phyloP scores from a whole-genome alignment of 1,140 invertebrate genomes.

The Steinernema khuongi region DNA sequence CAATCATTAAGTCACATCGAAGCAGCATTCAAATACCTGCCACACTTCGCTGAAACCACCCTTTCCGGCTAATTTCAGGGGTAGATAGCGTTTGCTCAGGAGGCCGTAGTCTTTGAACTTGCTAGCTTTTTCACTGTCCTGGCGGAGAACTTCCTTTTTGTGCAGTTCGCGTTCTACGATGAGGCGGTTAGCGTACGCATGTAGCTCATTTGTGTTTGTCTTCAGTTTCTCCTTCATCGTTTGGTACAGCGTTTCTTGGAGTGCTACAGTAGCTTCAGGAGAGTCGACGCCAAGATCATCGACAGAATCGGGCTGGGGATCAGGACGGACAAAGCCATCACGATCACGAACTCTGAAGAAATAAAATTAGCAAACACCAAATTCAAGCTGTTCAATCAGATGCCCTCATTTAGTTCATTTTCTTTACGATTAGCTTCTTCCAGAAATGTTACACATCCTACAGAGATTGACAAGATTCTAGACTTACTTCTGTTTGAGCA shows the following conservation, averaged over 20 bases:
- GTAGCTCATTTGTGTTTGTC: conserved; percentile 94
- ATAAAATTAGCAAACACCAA: too few species aligned
- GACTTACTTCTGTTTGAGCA: conserved; percentile 60
- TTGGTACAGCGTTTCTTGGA: not conserved
- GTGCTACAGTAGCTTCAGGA: too few species aligned
- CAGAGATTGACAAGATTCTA: conserved; percentile 39
- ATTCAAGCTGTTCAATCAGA: too few species aligned
- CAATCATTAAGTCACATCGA: too few species aligned
- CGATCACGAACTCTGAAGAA: too few species aligned
- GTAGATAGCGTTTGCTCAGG: conserved; percentile 83
- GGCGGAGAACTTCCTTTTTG: conserved; percentile 95
- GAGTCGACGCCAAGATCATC: too few species aligned
- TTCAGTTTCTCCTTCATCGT: conserved; percentile 66
- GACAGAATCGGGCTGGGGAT: too few species aligned
- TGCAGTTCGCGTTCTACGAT: conserved; percentile 96
- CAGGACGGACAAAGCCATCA: too few species aligned
- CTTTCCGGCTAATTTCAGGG: conserved; percentile 93
- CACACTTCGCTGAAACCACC: conserved; percentile 71
- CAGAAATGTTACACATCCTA: too few species aligned
- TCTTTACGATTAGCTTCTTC: too few species aligned
- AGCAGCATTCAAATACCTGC: too few species aligned
- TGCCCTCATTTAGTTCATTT: too few species aligned
- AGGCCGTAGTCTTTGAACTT: conserved; percentile 81
- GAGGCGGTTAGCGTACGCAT: conserved; percentile 95
- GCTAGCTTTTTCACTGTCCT: conserved; percentile 97